These are phyloP conservation scores for Eulemur rufifrons DNA, from an alignment of 2,113 vertebrate genomes.

Conservation along the genomic window DNA sequence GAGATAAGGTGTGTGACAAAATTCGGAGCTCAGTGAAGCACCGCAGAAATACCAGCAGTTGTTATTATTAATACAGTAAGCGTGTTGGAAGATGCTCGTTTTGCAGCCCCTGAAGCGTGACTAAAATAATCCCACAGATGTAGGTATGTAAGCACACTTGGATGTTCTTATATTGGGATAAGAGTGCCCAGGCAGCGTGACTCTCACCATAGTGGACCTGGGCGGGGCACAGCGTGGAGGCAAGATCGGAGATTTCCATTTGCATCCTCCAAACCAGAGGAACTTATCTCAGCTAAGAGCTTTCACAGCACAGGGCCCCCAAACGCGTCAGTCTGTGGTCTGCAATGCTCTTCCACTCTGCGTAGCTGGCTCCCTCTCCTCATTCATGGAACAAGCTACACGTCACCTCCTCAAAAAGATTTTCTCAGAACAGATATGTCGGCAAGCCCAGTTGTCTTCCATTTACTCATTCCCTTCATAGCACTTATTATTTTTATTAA, in stretches of 20 bases:
- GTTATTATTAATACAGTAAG: background rate
- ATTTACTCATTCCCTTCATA: background rate
- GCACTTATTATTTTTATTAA: background rate
- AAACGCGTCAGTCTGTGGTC: background rate
- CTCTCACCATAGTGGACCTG: accelerated
- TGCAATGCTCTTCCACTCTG: no score
- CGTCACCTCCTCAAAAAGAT: background rate
- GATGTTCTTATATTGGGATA: accelerated
- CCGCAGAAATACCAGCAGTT: background rate
- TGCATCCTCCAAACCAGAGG: background rate
- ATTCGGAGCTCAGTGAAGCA: background rate
- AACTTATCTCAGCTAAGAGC: accelerated
- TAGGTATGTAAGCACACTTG: no score
- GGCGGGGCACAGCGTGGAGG: accelerated
- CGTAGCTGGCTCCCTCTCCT: background rate
- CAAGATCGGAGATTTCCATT: no score
- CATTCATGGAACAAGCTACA: background rate
- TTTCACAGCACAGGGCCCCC: background rate
- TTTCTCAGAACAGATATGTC: background rate
- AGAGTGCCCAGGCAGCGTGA: accelerated
- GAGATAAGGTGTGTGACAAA: background rate
- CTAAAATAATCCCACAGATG: background rate
- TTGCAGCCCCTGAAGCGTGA: background rate
- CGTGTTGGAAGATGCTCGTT: background rate
- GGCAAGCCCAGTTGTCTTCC: background rate